phyloP scores from a whole-genome alignment of 2,113 vertebrate genomes.

The Coturnix japonica region DNA sequence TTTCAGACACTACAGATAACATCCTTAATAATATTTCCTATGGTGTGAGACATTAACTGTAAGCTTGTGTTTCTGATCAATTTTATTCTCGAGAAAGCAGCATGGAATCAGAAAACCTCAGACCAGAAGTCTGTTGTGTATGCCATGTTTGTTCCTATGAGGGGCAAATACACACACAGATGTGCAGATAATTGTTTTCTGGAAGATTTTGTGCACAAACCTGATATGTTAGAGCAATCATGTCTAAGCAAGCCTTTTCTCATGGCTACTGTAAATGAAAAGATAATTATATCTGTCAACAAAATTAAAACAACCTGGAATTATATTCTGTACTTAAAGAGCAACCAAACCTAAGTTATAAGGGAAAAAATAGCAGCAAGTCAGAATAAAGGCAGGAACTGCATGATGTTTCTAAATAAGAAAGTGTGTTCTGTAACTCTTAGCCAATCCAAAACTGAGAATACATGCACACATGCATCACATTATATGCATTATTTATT shows the following conservation, averaged over 20 bases:
- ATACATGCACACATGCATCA: neutral
- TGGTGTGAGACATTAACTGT: neutral
- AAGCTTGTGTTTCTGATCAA: neutral
- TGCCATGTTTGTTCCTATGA: neutral
- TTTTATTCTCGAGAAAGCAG: neutral
- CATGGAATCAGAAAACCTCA: neutral
- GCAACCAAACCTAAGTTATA: neutral
- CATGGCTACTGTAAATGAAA: neutral
- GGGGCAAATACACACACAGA: neutral
- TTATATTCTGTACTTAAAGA: neutral
- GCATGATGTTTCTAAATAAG: neutral
- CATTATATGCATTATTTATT: neutral
- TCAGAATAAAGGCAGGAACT: neutral
- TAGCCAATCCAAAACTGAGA: neutral
- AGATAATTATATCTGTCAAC: neutral
- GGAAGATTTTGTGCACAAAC: neutral
- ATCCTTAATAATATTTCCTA: neutral
- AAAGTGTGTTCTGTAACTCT: fast-evolving
- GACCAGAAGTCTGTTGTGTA: neutral
- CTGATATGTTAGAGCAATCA: neutral
- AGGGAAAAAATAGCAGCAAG: neutral
- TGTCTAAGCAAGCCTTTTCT: neutral
- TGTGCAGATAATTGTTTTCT: neutral
- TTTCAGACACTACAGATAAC: neutral
- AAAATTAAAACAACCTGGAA: neutral